Conservation (phyloP, 2,888 invertebrate genomes). For the Dascillus cervinus region DNA sequence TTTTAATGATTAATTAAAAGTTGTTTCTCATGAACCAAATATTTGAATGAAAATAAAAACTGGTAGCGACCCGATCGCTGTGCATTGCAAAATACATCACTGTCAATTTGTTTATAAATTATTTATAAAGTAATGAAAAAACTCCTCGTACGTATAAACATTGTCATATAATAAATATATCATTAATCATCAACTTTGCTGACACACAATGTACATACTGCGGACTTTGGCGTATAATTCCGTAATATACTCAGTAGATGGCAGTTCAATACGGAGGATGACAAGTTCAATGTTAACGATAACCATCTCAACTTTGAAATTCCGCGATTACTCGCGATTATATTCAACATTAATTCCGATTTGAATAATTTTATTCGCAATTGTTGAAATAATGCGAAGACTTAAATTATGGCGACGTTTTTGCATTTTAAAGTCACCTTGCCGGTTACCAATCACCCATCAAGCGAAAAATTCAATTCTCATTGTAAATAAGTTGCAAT, state of each 20-base stretch:
- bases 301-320: slow-evolving; percentile 16
- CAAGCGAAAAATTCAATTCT: too few relatives aligned
- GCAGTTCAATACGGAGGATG: slow-evolving; percentile 15
- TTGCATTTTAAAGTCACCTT: too few relatives aligned
- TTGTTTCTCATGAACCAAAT: too few relatives aligned
- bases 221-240: slow-evolving; percentile 17
- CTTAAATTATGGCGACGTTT: too few relatives aligned
- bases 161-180: slow-evolving; percentile 18
- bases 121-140: slow-evolving; percentile 12
- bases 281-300: slow-evolving; percentile 13
- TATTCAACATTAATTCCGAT: too few relatives aligned
- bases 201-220: slow-evolving; percentile 16
- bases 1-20: too few relatives aligned
- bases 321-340: slow-evolving; percentile 15
- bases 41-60: too few relatives aligned
- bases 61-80: too few relatives aligned
- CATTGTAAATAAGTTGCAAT: too few relatives aligned
- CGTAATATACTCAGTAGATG: slow-evolving; percentile 14
- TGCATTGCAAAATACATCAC: slow-evolving; percentile 10
- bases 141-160: slow-evolving; percentile 6
- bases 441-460: too few relatives aligned
- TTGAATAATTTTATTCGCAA: slow-evolving; percentile 14
- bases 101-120: slow-evolving; percentile 12
- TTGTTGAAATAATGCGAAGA: too few relatives aligned
- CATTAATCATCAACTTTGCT: slow-evolving; percentile 18